Conservation (phyloP, 2,888 invertebrate species). For the Ochropleura leucogaster region DNA sequence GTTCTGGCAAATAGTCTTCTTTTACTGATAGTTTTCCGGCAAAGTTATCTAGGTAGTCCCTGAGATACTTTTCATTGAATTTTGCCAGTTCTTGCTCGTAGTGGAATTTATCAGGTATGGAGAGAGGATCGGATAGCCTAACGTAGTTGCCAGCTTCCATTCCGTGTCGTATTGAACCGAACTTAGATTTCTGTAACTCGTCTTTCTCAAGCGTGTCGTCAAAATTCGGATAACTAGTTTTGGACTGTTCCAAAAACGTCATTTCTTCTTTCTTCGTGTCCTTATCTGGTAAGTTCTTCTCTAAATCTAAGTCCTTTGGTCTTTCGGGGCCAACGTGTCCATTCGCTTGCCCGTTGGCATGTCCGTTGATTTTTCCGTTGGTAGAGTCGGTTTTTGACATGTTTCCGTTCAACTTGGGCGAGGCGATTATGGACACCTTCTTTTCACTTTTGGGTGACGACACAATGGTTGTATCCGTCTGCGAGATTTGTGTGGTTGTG, state of each 20-base stretch:
- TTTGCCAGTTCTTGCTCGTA: conserved; percentile 87
- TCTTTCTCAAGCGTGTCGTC: conserved; percentile 77
- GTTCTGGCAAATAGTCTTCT: conserved; percentile 86
- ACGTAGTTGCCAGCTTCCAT: conserved; percentile 85
- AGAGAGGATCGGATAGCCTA: conserved; percentile 82
- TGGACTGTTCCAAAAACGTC: conserved; percentile 76
- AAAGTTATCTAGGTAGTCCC: conserved; percentile 83
- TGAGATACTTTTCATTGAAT: conserved; percentile 86
- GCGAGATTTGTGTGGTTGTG: conserved; percentile 82
- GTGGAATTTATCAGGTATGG: conserved; percentile 81
- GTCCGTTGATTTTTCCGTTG: conserved; percentile 49
- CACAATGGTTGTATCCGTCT: conserved; percentile 79
- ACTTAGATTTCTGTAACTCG: conserved; percentile 83
- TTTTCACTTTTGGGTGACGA: conserved; percentile 79
- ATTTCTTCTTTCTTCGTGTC: conserved; percentile 73
- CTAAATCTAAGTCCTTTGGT: conserved; percentile 83
- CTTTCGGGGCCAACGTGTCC: conserved; percentile 76
- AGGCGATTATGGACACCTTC: conserved; percentile 79
- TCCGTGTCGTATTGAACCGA: conserved; percentile 85
- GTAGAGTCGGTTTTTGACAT: conserved; percentile 27
- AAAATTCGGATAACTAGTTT: conserved; percentile 77
- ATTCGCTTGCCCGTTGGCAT: conserved; percentile 66
- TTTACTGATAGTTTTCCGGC: conserved; percentile 81
- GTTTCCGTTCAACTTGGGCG: conserved; percentile 72
- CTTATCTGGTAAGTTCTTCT: conserved; percentile 73